Percentiles rank a stretch among this genome's conserved stretches.
Conservation (phyloP, 2,888 invertebrate genomes). For the Epirrita christyi region DNA sequence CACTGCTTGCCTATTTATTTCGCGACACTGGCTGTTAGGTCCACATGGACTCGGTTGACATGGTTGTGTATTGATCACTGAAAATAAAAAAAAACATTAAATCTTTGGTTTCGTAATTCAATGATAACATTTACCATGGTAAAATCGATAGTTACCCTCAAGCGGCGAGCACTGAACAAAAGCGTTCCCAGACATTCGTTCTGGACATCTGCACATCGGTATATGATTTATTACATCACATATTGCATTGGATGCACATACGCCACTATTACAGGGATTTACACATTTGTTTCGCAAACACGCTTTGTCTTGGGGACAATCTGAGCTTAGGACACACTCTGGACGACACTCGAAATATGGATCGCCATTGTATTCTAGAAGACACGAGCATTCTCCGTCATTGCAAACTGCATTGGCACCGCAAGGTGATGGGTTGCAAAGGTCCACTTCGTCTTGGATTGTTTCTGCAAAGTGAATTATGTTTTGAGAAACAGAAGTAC, state of each 20-base stretch:
- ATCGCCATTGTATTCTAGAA: constrained; percentile 87
- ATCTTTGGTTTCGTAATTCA: constrained; percentile 5
- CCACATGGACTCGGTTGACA: constrained; percentile 89
- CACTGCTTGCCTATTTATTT: constrained; percentile 89
- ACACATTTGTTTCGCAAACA: constrained; percentile 88
- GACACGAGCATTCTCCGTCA: constrained; percentile 85
- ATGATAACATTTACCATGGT: background rate
- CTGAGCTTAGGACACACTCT: constrained; percentile 88
- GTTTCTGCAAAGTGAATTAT: constrained; percentile 51
- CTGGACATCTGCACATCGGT: constrained; percentile 89
- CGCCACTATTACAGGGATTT: constrained; percentile 88
- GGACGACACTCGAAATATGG: constrained; percentile 88
- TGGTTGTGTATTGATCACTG: constrained; percentile 65
- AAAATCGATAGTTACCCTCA: constrained; percentile 58
- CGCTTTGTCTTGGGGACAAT: constrained; percentile 87
- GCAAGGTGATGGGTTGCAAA: constrained; percentile 88
- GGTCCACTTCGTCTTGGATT: constrained; percentile 68
- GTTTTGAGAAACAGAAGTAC: constrained; percentile 4
- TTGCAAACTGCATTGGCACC: constrained; percentile 86
- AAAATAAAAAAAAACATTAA: constrained; percentile 40
- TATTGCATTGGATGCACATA: constrained; percentile 88
- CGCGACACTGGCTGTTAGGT: constrained; percentile 90
- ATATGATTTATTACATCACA: constrained; percentile 90
- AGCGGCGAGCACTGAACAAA: constrained; percentile 85
- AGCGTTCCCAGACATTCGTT: constrained; percentile 88